Conservation (phyloP, 2,113 vertebrate species). For the Tetrax tetrax region DNA sequence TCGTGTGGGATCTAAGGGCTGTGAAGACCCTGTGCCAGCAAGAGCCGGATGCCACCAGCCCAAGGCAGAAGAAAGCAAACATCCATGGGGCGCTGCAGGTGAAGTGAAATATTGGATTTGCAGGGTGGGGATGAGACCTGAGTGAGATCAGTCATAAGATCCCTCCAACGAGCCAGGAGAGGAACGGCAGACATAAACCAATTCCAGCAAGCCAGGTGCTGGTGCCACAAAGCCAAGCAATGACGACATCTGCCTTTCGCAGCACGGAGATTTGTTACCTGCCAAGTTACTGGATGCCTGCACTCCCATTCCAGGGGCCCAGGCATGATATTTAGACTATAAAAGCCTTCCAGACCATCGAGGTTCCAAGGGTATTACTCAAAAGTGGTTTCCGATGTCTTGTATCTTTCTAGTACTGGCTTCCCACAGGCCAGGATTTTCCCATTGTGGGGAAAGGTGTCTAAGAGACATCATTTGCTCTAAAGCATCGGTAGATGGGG, state of each 20-base stretch:
- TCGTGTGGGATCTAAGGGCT: background rate
- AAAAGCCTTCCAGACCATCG: background rate
- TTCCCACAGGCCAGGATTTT: background rate
- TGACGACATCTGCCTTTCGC: background rate
- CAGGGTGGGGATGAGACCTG: background rate
- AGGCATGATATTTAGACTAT: background rate
- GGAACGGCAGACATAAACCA: constrained; percentile 6
- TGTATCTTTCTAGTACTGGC: background rate
- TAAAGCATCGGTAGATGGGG: background rate
- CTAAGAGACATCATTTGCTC: background rate
- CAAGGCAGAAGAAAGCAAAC: background rate
- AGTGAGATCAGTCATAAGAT: background rate
- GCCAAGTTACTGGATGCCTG: background rate
- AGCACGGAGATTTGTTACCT: background rate
- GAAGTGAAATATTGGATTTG: background rate
- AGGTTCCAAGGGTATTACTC: background rate
- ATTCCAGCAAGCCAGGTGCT: constrained; percentile 10
- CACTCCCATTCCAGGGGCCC: background rate
- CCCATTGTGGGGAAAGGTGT: background rate
- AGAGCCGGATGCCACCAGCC: background rate
- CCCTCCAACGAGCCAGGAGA: background rate
- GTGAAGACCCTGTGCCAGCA: background rate
- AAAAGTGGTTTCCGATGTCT: background rate
- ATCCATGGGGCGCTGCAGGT: background rate
- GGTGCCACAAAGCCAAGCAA: background rate